Evolutionary conservation across 1,140 invertebrate genomes (phyloP).

Genomic region (Penaeus chinensis): DNA sequence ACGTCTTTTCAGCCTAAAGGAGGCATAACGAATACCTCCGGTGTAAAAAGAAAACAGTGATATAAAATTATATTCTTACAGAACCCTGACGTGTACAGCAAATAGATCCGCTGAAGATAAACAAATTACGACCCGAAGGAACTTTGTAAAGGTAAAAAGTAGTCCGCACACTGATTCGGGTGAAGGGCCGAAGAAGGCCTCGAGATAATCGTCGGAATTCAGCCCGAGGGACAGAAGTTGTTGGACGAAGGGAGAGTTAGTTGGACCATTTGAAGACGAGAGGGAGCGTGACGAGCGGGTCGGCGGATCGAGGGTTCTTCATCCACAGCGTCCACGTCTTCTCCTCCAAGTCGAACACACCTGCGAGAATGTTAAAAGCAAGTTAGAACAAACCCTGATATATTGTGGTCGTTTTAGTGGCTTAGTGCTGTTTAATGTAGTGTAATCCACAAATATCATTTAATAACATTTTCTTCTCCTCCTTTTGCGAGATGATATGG

Average conservation of each 20-base stretch:
- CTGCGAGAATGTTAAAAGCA: constrained; percentile 68
- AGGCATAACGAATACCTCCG: too few relatives aligned
- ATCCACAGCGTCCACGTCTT: constrained; percentile 80
- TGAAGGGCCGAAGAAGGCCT: background rate
- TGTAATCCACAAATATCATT: too few relatives aligned
- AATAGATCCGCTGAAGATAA: too few relatives aligned
- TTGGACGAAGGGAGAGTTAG: background rate
- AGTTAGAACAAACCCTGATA: background rate
- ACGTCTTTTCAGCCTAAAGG: too few relatives aligned
- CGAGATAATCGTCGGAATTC: background rate
- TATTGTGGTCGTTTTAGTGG: background rate
- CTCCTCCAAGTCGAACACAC: constrained; percentile 78
- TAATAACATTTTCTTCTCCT: constrained; percentile 14
- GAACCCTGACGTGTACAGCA: too few relatives aligned
- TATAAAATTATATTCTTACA: too few relatives aligned
- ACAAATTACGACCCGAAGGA: too few relatives aligned
- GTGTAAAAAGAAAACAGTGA: too few relatives aligned
- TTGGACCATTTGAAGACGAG: constrained; percentile 66
- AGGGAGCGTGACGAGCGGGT: constrained; percentile 77
- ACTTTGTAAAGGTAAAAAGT: too few relatives aligned
- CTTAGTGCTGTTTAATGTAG: too few relatives aligned
- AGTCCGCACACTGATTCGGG: too few relatives aligned
- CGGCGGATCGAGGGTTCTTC: constrained; percentile 75
- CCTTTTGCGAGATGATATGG: constrained; percentile 66
- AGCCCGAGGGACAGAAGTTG: background rate